Evolutionary conservation across 2,113 vertebrate genomes (phyloP), one percentile per base, ranked within the genome.

Genomic region (Acanthisitta chloris): DNA sequence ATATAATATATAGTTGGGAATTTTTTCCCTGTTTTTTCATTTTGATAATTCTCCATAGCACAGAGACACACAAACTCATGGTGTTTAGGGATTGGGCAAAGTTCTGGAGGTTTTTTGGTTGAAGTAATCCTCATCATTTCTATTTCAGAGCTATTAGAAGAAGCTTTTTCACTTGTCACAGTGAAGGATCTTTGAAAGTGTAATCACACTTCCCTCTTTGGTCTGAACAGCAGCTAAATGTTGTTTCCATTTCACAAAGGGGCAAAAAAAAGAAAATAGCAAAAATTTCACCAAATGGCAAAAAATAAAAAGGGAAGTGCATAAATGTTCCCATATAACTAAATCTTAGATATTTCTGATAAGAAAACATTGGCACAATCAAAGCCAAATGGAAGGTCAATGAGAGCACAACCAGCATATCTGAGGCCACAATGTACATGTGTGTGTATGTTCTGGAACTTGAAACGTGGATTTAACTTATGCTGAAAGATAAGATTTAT

Each of bases 1-100:
- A n/a, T n/a, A n/a, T n/a, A 33, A 46, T 17, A 8, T 12, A 46
- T 24, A 9, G 0, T 7, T 34, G 8, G 1, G 8, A 2, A 0
- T 2, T 42, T 72, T 55, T 16, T 5, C 26, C 21, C 4, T 40
- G 9, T 66, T 42, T 49, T 34, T 40, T 25, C 9, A n/a, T 48
- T 79, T 36, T 29, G 34, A 62, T 49, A 59, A 31, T 34, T 84
- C 81, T 20, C 28, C 5, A 4, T 66, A 58, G 25, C 40, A 57
- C 5, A 20, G 7, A 42, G 10, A 4, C 8, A 12, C 23, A 58
- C 18, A 40, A 51, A 42, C 28, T n/a, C 2, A 2, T 29, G 10
- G 33, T 46, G 55, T 19, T 36, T 43, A 45, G 6, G 2, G 2
- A 18, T 12, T 36, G 3, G 26, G 4, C 9, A 17, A 23, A 66